These are phyloP conservation scores for Orthosia gracilis DNA, from an alignment of 2,888 invertebrate species.

Conservation along the genomic window DNA sequence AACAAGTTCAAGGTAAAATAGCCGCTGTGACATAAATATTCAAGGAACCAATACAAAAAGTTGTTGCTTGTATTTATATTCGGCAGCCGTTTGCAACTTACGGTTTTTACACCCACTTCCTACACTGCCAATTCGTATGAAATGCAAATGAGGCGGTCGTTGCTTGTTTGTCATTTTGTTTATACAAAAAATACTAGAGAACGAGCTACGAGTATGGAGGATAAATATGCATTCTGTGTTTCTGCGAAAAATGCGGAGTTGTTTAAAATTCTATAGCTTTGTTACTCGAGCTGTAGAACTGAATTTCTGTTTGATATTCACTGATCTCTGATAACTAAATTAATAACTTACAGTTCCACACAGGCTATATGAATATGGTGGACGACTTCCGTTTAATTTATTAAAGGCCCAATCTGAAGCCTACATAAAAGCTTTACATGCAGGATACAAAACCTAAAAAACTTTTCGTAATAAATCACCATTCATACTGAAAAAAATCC, in stretches of 20 bases:
- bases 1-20: background rate
- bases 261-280: constrained; percentile 15
- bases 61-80: constrained; percentile 27
- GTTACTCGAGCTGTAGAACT: constrained; percentile 6
- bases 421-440: too few species aligned
- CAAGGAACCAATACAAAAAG: constrained; percentile 18
- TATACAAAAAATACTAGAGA: constrained; percentile 60
- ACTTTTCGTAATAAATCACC: too few species aligned
- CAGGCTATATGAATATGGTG: background rate
- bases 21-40: background rate
- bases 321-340: background rate
- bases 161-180: constrained; percentile 66
- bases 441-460: too few species aligned
- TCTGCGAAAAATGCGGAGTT: constrained; percentile 19
- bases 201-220: constrained; percentile 25
- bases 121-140: constrained; percentile 63
- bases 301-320: background rate
- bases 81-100: constrained; percentile 39
- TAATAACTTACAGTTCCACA: background rate
- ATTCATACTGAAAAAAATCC: too few species aligned
- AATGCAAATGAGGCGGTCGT: constrained; percentile 69
- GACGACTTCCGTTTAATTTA: background rate
- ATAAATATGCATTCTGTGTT: constrained; percentile 53
- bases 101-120: constrained; percentile 21
- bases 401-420: background rate